Percentiles rank a stretch among this genome's conserved stretches.
phyloP scores from a whole-genome alignment of 2,113 vertebrate genomes.

The Nothobranchius furzeri region DNA sequence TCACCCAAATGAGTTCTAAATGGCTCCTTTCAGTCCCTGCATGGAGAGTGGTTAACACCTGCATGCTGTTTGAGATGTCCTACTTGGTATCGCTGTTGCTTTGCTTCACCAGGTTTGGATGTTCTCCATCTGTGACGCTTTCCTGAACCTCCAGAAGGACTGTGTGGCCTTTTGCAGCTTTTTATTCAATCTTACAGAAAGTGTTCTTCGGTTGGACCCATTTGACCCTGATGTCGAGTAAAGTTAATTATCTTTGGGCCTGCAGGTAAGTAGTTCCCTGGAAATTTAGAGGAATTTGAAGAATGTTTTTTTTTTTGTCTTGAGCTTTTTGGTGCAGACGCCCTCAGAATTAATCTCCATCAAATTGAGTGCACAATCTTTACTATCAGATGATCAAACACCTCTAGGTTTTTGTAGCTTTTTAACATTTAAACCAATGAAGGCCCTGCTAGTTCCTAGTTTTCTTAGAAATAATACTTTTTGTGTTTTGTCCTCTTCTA shows the following conservation, averaged over 20 bases:
- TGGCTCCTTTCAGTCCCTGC: conserved; percentile 1
- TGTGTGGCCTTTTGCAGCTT: not conserved
- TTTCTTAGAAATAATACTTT: conserved; percentile 34
- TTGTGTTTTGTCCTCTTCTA: conserved; percentile 6
- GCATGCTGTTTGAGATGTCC: not conserved
- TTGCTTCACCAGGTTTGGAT: not conserved
- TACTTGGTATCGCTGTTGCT: not conserved
- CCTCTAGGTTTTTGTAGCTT: too few relatives aligned
- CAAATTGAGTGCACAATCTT: too few relatives aligned
- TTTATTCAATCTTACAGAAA: not conserved
- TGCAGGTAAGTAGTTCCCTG: not conserved
- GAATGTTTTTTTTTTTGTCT: not conserved
- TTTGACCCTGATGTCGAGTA: not conserved
- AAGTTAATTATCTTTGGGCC: not conserved
- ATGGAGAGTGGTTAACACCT: not conserved
- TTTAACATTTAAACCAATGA: too few relatives aligned
- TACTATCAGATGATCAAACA: too few relatives aligned
- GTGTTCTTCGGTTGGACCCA: not conserved
- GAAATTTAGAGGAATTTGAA: not conserved
- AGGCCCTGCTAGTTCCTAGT: too few relatives aligned
- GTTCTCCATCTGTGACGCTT: too few relatives aligned
- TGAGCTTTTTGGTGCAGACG: not conserved
- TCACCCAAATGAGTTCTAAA: conserved; percentile 17
- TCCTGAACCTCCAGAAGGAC: too few relatives aligned
- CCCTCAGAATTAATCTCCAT: too few relatives aligned